Percentiles rank a stretch among this genome's conserved stretches.
Evolutionary conservation across 2,797 vertebrate genomes (phyloP).

Genomic region (Hippopotamyrus pictus): DNA sequence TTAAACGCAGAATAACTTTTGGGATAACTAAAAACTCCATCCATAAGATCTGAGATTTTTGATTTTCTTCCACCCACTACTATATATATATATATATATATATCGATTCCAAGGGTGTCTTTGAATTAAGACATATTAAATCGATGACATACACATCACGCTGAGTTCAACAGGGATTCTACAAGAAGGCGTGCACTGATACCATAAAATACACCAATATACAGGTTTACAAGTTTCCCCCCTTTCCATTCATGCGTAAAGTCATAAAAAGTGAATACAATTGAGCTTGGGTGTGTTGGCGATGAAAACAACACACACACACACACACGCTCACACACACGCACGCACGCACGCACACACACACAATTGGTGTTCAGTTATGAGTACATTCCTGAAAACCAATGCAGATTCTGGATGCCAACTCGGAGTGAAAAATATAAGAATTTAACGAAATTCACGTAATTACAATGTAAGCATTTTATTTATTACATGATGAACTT

Average conservation of each 20-base stretch:
- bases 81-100: slow-evolving; percentile 48
- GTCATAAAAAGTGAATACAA: slow-evolving; percentile 24
- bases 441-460: background rate
- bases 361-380: background rate
- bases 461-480: background rate
- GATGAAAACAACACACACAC: background rate
- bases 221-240: slow-evolving; percentile 46
- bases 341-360: background rate
- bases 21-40: background rate
- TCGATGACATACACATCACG: slow-evolving; percentile 71
- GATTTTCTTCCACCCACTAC: slow-evolving; percentile 17
- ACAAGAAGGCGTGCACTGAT: slow-evolving; percentile 49
- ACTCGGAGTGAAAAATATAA: background rate
- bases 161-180: slow-evolving; percentile 62
- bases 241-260: slow-evolving; percentile 39
- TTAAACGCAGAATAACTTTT: background rate
- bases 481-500: background rate
- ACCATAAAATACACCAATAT: slow-evolving; percentile 35
- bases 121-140: slow-evolving; percentile 75
- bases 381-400: background rate
- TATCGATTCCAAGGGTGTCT: slow-evolving; percentile 65
- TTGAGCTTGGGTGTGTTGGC: background rate
- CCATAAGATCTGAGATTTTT: background rate
- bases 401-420: background rate
- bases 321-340: rapidly evolving